Conservation (phyloP, 2,797 vertebrate genomes). For the Spinus olivaceus region DNA sequence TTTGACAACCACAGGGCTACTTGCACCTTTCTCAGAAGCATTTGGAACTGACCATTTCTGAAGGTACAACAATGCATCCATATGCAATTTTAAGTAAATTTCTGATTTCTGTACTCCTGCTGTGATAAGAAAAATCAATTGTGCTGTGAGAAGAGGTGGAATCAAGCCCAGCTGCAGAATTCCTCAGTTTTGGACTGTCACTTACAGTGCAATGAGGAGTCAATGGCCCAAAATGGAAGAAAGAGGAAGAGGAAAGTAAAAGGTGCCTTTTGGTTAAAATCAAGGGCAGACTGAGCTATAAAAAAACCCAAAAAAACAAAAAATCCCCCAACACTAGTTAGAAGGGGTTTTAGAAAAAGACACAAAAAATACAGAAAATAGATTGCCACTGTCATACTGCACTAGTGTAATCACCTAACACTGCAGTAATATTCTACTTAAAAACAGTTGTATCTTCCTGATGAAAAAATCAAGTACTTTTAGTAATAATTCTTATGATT, state of each 20-base stretch:
- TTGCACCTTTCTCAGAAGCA: not conserved
- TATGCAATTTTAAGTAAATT: not conserved
- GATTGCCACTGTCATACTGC: not conserved
- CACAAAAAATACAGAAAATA: not conserved
- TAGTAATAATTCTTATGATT: not conserved
- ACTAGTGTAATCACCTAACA: not conserved
- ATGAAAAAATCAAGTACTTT: not conserved
- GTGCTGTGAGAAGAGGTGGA: not conserved
- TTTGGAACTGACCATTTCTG: not conserved
- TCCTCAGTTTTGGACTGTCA: not conserved
- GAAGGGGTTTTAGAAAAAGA: not conserved
- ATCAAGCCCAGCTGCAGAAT: not conserved
- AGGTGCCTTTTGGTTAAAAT: not conserved
- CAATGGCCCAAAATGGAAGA: not conserved
- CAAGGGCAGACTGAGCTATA: not conserved
- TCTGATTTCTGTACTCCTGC: not conserved
- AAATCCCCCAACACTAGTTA: not conserved
- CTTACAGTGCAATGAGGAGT: not conserved
- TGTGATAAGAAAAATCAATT: not conserved
- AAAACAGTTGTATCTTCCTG: not conserved
- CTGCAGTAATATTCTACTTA: not conserved
- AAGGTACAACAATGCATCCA: not conserved
- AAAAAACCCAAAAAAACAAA: not conserved
- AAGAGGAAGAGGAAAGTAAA: not conserved
- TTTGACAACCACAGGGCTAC: not conserved